Percentiles rank a stretch among this genome's conserved stretches.
Evolutionary conservation across 2,888 invertebrate species (phyloP).

Genomic region (Achlya flavicornis): DNA sequence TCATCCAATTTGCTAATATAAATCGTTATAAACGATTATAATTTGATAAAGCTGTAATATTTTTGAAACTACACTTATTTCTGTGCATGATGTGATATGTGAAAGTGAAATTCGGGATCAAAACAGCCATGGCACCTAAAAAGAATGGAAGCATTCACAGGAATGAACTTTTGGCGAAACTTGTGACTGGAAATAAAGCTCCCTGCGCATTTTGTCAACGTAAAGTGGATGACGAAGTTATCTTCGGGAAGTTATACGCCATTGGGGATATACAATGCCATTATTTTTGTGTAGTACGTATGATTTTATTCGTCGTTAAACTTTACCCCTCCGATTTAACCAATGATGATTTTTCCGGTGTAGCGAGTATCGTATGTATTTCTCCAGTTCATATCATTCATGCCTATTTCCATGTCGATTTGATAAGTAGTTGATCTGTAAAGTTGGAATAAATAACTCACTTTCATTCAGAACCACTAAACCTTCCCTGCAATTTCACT

Average conservation of each 20-base stretch:
- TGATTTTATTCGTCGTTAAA: not conserved
- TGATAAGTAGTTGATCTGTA: no score
- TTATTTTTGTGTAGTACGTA: conserved; percentile 89
- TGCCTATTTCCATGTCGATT: no score
- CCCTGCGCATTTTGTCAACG: conserved; percentile 83
- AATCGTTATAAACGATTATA: no score
- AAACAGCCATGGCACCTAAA: conserved; percentile 12
- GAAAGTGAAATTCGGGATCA: not conserved
- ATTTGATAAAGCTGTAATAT: not conserved
- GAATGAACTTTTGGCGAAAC: conserved; percentile 48
- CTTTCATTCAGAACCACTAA: no score
- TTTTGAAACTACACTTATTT: not conserved
- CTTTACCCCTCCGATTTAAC: not conserved
- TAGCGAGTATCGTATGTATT: no score
- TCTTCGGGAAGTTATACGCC: conserved; percentile 82
- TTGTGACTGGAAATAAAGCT: conserved; percentile 54
- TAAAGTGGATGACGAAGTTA: conserved; percentile 77
- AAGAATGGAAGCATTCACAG: conserved; percentile 28
- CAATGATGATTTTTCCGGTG: no score
- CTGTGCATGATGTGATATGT: not conserved
- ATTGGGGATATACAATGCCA: conserved; percentile 86
- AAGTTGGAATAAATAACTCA: no score
- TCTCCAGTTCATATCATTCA: no score
- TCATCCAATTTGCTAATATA: no score
- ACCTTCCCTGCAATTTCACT: no score